Percentiles rank a stretch among this genome's conserved stretches.
These are phyloP conservation scores for Seriola rivoliana DNA, from an alignment of 2,113 vertebrate species.

Conservation along the genomic window DNA sequence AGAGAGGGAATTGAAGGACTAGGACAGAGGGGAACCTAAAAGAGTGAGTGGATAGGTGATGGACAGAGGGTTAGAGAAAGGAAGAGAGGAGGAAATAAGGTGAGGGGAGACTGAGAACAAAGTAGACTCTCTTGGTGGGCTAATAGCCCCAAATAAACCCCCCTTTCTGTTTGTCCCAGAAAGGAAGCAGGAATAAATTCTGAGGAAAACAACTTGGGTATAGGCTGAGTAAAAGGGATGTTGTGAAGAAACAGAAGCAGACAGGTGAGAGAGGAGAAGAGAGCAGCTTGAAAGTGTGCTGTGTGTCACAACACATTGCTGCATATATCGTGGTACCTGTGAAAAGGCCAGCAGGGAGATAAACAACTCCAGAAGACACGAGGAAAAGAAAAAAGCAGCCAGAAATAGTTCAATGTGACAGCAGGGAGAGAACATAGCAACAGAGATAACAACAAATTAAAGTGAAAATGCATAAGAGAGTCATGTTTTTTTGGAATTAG, in stretches of 20 bases:
- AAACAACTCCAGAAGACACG: conserved; percentile 40
- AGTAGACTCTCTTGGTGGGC: conserved; percentile 36
- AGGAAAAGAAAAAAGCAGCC: not conserved
- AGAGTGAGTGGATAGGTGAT: conserved; percentile 40
- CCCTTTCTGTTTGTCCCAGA: conserved; percentile 21
- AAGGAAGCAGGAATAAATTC: conserved; percentile 24
- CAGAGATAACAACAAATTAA: conserved; percentile 13
- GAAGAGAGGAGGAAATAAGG: conserved; percentile 6
- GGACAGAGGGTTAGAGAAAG: conserved; percentile 28
- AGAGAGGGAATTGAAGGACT: conserved; percentile 16
- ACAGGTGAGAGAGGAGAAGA: conserved; percentile 44
- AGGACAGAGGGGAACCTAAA: conserved; percentile 19
- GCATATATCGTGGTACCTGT: not conserved
- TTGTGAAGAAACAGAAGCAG: conserved; percentile 41
- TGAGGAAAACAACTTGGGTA: conserved; percentile 2
- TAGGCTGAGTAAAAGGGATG: conserved; percentile 19
- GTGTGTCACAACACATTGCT: conserved; percentile 55
- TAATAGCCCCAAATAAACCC: conserved; percentile 4
- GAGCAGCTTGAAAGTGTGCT: conserved; percentile 36
- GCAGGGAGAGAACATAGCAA: not conserved
- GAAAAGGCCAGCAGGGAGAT: conserved; percentile 49
- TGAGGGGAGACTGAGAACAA: conserved; percentile 17
- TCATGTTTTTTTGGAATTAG: not conserved
- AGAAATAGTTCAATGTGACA: conserved; percentile 44
- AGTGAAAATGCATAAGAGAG: not conserved